phyloP scores from a whole-genome alignment of 2,113 vertebrate genomes.

The Mus musculus region DNA sequence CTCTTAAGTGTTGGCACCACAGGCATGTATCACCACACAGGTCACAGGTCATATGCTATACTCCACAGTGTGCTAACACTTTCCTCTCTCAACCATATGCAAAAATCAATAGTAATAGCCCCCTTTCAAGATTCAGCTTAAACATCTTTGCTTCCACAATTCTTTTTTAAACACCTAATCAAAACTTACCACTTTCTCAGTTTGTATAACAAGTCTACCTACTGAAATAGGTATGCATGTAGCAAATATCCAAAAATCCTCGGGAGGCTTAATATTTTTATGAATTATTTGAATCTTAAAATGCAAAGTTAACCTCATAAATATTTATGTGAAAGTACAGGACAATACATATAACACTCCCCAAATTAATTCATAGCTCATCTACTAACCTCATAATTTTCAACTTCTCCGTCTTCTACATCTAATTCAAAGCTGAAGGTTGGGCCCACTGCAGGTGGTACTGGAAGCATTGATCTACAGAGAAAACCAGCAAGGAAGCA shows the following conservation, averaged over 20 bases:
- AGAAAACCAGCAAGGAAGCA: slow-evolving; percentile 60
- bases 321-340: slow-evolving; percentile 7
- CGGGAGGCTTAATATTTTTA: not conserved
- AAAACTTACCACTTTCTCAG: not conserved
- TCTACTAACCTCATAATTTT: slow-evolving; percentile 97
- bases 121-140: not conserved
- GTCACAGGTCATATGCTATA: not conserved
- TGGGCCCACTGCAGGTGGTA: slow-evolving; percentile 95
- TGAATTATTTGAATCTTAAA: slow-evolving; percentile 13
- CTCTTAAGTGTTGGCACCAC: no score
- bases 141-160: not conserved
- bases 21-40: not conserved
- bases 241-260: not conserved
- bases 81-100: not conserved
- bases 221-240: not conserved
- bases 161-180: not conserved
- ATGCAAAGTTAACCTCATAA: slow-evolving; percentile 20
- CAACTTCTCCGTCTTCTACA: slow-evolving; percentile 98
- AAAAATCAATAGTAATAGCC: not conserved
- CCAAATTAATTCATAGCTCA: slow-evolving; percentile 65
- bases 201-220: not conserved
- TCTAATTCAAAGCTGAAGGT: slow-evolving; percentile 98
- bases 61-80: not conserved
- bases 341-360: not conserved
- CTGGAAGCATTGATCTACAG: slow-evolving; percentile 96